A percentile compares a stretch with the other conserved stretches of the same genome.
phyloP scores from a whole-genome alignment of 2,888 invertebrate genomes.

The Sinhomidia bicolor region DNA sequence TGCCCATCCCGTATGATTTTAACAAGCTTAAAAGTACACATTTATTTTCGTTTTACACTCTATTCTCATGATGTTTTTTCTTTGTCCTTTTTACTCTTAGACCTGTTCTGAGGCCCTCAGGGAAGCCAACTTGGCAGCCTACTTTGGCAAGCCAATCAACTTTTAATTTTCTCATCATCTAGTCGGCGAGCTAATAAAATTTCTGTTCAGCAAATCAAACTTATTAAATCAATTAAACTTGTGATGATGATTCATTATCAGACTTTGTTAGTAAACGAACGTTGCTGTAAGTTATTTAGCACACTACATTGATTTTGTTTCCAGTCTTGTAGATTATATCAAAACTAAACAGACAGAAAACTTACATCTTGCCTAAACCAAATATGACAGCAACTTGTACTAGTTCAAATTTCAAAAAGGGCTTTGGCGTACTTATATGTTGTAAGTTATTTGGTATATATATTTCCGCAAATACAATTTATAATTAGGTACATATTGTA shows the following conservation, averaged over 20 bases:
- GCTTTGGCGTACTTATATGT: background rate
- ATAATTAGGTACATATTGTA: background rate
- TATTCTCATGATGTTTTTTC: too few species aligned
- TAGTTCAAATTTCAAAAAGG: background rate
- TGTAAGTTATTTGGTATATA: too few species aligned
- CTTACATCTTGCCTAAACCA: background rate
- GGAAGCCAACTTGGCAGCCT: conserved; percentile 98
- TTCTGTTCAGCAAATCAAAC: background rate
- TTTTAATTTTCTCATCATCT: conserved; percentile 84
- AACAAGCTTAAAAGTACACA: conserved; percentile 77
- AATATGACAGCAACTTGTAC: background rate
- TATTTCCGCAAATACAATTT: background rate
- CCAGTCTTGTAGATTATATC: background rate
- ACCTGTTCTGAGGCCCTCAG: conserved; percentile 98
- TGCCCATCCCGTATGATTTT: conserved; percentile 94
- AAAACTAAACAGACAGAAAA: background rate
- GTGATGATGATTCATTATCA: background rate
- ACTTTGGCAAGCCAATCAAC: conserved; percentile 98
- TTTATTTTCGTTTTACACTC: too few species aligned
- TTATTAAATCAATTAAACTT: background rate
- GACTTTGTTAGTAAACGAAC: background rate
- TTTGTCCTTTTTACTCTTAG: conserved; percentile 84
- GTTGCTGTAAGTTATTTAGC: background rate
- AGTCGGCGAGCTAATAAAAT: conserved; percentile 43
- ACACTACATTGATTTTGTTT: background rate